Base-by-base conservation (phyloP, 2,797 vertebrate genomes). In the Chelmon rostratus region DNA sequence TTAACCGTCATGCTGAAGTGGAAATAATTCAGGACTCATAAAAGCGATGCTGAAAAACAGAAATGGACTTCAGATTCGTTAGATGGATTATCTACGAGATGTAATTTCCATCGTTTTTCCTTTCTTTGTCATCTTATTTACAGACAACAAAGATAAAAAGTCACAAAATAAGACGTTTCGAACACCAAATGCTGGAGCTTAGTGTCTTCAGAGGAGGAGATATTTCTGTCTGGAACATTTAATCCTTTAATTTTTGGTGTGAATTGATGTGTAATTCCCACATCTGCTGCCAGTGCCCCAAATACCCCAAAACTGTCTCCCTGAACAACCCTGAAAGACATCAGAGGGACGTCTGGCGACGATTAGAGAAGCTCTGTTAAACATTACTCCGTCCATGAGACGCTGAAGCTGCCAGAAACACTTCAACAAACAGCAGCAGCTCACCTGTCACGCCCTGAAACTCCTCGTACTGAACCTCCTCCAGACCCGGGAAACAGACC, bases 401-500 rank as follows among this genome's bases (percentile, higher is more conserved):
- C 8, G n/a, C 40, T 5, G 8, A 11, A 10, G 40, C 57, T 15
- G 11, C 42, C 16, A 49, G 2, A 31, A 21, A 50, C 44, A 40
- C 28, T 40, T 49, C 7, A 4, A 25, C 12, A 21, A 63, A 33
- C 21, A 19, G 16, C 59, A 38, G 63, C 67, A 2, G 52, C 77
- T 89, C 75, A 92, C 91, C 89, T 76, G 85, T 18, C 5, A 1
- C 62, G 1, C 57, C n/a, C 10, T 42, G 81, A 68, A 88, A 91
- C 15, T 95, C 91, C 81, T 96, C 94, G 61, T 90, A 93, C 25
- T 93, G 86, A 46, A 85, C 70, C 53, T 95, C 92, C 90, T 97
- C 96, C 89, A 98, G 91, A 87, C 96, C 96, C 0, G 98, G 97
- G 76, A 99, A 99, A 91, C 98, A 99, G 78, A 99, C 96, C 79